These are phyloP conservation scores for Pseudomyrmex pallidus DNA, from an alignment of 1,140 invertebrate species.

Conservation along the genomic window DNA sequence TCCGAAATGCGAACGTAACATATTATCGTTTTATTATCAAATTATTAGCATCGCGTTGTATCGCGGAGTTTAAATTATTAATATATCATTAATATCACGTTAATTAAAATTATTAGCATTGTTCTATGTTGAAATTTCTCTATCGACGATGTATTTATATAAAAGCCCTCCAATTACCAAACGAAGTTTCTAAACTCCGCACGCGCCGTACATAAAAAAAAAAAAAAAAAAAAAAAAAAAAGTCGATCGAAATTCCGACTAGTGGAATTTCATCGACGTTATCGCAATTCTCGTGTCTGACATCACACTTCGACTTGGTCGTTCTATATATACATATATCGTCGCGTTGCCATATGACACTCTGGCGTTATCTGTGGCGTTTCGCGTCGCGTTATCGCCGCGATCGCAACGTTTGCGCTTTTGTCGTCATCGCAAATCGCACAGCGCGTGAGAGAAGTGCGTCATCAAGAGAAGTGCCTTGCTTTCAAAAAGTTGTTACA, in stretches of 20 bases:
- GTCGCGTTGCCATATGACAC: slow-evolving; percentile 16
- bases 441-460: no score
- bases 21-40: neutral
- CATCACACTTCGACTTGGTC: neutral
- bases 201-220: neutral
- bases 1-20: no score
- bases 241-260: slow-evolving; percentile 33
- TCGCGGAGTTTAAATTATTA: neutral
- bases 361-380: slow-evolving; percentile 11
- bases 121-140: neutral
- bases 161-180: no score
- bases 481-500: neutral
- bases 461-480: neutral
- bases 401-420: neutral
- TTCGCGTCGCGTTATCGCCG: neutral
- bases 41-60: neutral
- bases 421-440: neutral
- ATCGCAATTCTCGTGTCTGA: slow-evolving; percentile 7
- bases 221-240: no score
- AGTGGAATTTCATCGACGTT: neutral
- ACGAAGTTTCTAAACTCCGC: no score
- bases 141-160: no score
- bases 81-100: neutral
- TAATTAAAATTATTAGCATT: slow-evolving; percentile 33
- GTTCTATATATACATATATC: no score